Conservation (phyloP, 2,113 vertebrate genomes). For the Hyaena hyaena region DNA sequence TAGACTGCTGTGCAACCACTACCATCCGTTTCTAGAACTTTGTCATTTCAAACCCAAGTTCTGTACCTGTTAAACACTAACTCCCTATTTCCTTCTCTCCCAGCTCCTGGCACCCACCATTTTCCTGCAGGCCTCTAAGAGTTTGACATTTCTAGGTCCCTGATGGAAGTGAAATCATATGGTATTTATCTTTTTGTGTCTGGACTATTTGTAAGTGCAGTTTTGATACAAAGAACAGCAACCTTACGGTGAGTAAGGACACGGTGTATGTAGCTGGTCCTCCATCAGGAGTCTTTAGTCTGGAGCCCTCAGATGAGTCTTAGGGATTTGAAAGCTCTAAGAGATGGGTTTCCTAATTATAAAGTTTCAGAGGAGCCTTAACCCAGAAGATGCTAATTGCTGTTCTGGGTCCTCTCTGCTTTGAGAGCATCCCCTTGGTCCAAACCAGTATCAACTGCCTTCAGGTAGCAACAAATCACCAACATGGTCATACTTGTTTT, state of each 20-base stretch:
- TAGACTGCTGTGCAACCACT: neutral
- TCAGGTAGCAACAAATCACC: neutral
- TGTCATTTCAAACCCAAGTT: neutral
- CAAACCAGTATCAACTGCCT: neutral
- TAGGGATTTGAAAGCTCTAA: neutral
- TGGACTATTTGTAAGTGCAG: neutral
- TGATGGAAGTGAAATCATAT: neutral
- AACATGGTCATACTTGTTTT: neutral
- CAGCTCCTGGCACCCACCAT: neutral
- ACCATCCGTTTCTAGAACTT: neutral
- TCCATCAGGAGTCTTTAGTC: neutral
- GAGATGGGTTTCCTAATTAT: neutral
- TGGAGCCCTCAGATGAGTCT: neutral
- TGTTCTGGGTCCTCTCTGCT: neutral
- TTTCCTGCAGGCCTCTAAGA: neutral
- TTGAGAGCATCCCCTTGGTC: neutral
- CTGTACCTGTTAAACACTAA: neutral
- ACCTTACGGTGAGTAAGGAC: neutral
- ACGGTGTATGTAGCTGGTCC: neutral
- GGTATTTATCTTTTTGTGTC: neutral
- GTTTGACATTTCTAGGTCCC: neutral
- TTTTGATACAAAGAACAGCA: neutral
- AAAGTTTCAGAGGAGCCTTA: neutral
- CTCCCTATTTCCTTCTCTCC: no score
- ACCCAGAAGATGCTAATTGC: neutral